These are phyloP conservation scores for Gallinago media DNA, from an alignment of 2,113 vertebrate species.

Conservation along the genomic window DNA sequence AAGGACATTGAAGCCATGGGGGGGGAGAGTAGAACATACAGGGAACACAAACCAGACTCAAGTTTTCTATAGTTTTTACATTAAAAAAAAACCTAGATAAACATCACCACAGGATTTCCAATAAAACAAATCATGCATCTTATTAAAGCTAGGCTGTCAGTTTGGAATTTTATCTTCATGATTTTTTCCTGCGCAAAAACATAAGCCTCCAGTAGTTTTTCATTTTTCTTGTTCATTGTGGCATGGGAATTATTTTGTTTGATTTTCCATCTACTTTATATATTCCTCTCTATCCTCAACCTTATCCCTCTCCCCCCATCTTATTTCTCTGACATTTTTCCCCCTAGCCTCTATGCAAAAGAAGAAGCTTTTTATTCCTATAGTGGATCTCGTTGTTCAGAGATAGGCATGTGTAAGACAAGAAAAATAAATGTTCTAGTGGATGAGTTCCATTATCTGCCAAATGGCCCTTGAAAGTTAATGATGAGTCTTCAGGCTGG, in stretches of 20 bases:
- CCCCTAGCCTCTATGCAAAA: not conserved
- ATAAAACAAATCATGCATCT: fast-evolving
- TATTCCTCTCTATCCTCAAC: not conserved
- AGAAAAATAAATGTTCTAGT: constrained; percentile 25
- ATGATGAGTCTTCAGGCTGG: constrained; percentile 44
- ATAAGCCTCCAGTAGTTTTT: not conserved
- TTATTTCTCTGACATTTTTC: not conserved
- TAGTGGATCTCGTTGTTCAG: not conserved
- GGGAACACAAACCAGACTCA: not conserved
- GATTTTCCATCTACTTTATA: not conserved
- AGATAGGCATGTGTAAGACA: not conserved
- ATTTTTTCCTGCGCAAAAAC: not conserved
- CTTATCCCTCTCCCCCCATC: not conserved
- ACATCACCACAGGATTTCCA: not conserved
- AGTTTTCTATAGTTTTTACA: not conserved
- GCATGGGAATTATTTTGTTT: not conserved
- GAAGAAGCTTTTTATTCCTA: not conserved
- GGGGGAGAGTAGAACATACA: fast-evolving
- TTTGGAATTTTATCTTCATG: not conserved
- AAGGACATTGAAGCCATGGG: not conserved
- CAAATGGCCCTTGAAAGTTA: constrained; percentile 62
- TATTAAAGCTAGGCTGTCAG: not conserved
- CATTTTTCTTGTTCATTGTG: not conserved
- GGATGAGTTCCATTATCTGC: constrained; percentile 47
- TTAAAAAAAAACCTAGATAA: not conserved